Evolutionary conservation across 2,797 vertebrate species (phyloP).

Genomic region (Chelon labrosus): DNA sequence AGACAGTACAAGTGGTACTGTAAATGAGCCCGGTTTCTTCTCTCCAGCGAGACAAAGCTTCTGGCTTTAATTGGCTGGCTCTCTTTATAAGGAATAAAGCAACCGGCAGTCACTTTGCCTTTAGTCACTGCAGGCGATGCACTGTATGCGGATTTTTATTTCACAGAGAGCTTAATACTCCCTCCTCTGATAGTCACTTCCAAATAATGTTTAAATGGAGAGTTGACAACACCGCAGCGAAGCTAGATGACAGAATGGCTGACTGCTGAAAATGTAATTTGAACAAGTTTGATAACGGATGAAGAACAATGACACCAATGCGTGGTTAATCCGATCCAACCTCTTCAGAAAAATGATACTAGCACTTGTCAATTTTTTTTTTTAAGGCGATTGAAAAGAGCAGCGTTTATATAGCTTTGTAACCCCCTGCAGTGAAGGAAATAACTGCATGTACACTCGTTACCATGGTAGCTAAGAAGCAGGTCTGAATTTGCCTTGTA

Average conservation of each 20-base stretch:
- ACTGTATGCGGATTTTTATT: slow-evolving; percentile 58
- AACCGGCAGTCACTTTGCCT: slow-evolving; percentile 62
- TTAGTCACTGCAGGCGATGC: slow-evolving; percentile 57
- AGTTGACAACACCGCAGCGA: slow-evolving; percentile 37
- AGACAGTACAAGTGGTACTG: slow-evolving; percentile 58
- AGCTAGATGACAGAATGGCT: slow-evolving; percentile 47
- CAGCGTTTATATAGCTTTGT: too few species aligned
- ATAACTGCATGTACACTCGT: too few species aligned
- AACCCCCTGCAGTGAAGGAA: too few species aligned
- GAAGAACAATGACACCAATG: slow-evolving; percentile 8
- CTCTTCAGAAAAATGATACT: too few species aligned
- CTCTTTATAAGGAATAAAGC: slow-evolving; percentile 68
- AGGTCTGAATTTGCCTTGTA: too few species aligned
- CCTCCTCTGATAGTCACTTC: slow-evolving; percentile 46
- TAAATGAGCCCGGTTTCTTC: slow-evolving; percentile 75
- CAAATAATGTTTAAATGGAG: slow-evolving; percentile 61
- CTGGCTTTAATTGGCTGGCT: slow-evolving; percentile 76
- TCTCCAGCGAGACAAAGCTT: slow-evolving; percentile 71
- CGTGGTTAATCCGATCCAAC: not conserved
- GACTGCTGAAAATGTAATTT: slow-evolving; percentile 40
- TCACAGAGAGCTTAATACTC: slow-evolving; percentile 63
- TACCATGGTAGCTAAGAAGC: too few species aligned
- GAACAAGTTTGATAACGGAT: slow-evolving; percentile 31
- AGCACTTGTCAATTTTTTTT: too few species aligned
- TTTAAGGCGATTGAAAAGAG: too few species aligned